Base-by-base conservation (phyloP, 2,888 invertebrate genomes). In the Julus scandinavius region DNA sequence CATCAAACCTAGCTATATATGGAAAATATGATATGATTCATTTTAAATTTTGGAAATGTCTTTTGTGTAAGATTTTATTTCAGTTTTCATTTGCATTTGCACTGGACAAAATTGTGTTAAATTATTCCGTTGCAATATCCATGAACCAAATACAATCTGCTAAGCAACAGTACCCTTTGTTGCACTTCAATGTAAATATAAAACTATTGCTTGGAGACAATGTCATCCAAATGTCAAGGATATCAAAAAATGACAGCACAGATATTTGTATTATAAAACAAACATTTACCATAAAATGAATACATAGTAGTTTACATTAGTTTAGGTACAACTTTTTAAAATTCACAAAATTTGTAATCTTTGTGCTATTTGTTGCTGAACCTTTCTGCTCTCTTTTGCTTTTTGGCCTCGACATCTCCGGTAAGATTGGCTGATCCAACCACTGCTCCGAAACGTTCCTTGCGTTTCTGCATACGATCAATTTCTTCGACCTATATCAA, bases 351-450 rank as follows among this genome's bases (percentile, higher is more conserved):
- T 40, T 17, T 38, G 85, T 20, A n/a, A 85, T 20, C 87, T 17
- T 20, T 1, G 7, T 87, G n/a, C 20, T 85, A 85, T 41, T 85
- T 87, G 17, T 80, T 20, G 6, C 80, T 45, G 29, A 87, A 87
- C 20, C 87, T 45, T n/a, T 87, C 87, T 17, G 87, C 87, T 40
- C 87, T 58, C 54, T 87, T 87, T 45, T 38, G 40, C 29, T 87
- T 87, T 29, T 72, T 63, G 11, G 40, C 87, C 17, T 87, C 85
- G 11, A 85, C 49, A 41, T 85, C 85, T 11, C 20, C 45, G 15
- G 85, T 45, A 2, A 20, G 15, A 17, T 15, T 85, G 4, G 85
- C 20, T 5, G 41, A 7, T n/a, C 17, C 87, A 9, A 72, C 72
- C 9, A 58, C 49, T n/a, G 72, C 72, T 17, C 87, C 87, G 80